Evolutionary conservation across 2,797 vertebrate species (phyloP).

Genomic region (Perodicticus potto): DNA sequence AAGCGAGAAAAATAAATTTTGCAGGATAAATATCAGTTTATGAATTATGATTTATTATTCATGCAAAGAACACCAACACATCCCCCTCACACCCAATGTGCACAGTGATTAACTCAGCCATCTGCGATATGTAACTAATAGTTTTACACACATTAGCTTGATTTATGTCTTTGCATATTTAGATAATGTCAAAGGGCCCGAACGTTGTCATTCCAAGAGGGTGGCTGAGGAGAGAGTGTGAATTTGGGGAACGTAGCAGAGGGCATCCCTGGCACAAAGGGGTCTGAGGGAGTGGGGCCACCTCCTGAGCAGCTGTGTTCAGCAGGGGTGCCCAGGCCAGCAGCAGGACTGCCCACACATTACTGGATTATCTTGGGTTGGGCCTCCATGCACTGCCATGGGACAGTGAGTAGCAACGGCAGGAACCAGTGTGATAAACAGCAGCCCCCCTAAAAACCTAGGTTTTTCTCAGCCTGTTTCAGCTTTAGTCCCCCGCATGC

Average conservation of each 20-base stretch:
- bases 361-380: not conserved
- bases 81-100: not conserved
- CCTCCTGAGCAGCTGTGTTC: rapidly evolving
- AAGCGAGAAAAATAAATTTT: conserved; percentile 1
- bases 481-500: too few relatives aligned
- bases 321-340: too few relatives aligned
- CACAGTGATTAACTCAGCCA: conserved; percentile 16
- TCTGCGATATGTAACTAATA: not conserved
- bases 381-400: not conserved
- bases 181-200: not conserved
- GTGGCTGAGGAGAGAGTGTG: too few relatives aligned
- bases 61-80: not conserved
- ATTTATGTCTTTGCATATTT: not conserved
- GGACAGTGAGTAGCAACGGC: not conserved
- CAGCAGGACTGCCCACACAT: too few relatives aligned
- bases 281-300: not conserved
- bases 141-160: not conserved
- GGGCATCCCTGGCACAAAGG: not conserved
- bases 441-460: too few relatives aligned
- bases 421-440: not conserved
- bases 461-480: too few relatives aligned
- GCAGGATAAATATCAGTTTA: not conserved
- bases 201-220: not conserved
- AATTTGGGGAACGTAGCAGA: not conserved
- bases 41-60: conserved; percentile 17